Evolutionary conservation across 2,113 vertebrate genomes (phyloP), one percentile per base, ranked within the genome.

Genomic region (Podarcis muralis): DNA sequence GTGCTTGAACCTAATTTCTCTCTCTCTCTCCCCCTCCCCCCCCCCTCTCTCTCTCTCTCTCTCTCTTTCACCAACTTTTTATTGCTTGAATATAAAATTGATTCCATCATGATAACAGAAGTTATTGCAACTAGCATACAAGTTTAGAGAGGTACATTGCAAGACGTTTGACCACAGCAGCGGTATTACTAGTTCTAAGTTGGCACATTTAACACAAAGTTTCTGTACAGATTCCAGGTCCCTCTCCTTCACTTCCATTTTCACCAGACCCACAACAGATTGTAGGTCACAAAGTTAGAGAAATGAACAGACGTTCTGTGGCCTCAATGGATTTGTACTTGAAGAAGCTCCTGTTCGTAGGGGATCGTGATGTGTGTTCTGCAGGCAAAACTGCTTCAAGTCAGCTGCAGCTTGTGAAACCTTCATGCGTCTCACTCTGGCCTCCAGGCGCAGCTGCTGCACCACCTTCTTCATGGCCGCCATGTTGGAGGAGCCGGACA

Each of bases 271-370:
- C 89, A 88, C 92, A 91, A 88, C 88, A 91, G 89, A 81, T 93
- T 85, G 90, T 71, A 92, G 90, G 92, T 93, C 35, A 75, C 32
- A 2, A 90, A 92, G 93, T 95, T 98, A 99, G 97, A 99, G 98
- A 97, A 99, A 99, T 37, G 98, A 98, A 97, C 99, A 99, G 93
- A 99, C 98, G 97, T 98, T 99, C 93, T 98, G 98, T 68, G 98
- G 98, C 89, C 98, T 98, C 96, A 99, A 99, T 30, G 99, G 99
- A 94, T 99, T 99, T 95, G 98, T 99, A 96, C 98, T 99, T 43
- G 99, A 99, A 23, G 98, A 99, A 77, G 99, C 98, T 74, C 99
- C 99, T 4, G 98, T 99, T 92, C 99, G 96, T 81, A 99, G 94
- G 37, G 99, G 99, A 94, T 99, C 99, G 57, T 99, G 98, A 69